Percentiles rank a stretch among this genome's conserved stretches.
phyloP scores from a whole-genome alignment of 2,113 vertebrate genomes.

The Cariama cristata region DNA sequence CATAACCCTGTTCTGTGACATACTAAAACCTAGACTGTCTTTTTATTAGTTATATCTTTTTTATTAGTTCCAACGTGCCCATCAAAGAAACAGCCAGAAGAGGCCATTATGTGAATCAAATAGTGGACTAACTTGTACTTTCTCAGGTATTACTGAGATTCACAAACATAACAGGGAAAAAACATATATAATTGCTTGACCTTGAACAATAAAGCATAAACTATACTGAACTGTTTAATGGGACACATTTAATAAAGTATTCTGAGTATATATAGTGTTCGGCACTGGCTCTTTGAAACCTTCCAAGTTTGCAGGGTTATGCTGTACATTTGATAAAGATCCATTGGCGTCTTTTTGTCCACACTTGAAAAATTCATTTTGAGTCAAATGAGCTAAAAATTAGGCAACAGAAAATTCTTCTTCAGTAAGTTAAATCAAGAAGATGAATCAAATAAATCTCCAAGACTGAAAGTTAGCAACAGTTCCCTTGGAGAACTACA shows the following conservation, averaged over 20 bases:
- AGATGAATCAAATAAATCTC: not conserved
- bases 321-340: not conserved
- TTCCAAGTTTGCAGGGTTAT: not conserved
- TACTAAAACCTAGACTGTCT: not conserved
- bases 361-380: not conserved
- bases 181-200: not conserved
- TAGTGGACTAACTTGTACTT: not conserved
- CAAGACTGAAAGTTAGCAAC: not conserved
- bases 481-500: not conserved
- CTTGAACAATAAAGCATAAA: not conserved
- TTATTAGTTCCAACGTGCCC: not conserved
- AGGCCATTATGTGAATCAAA: not conserved
- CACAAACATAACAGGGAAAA: not conserved
- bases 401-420: not conserved
- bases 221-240: not conserved
- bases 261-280: not conserved
- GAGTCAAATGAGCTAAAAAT: not conserved
- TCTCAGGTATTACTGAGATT: not conserved
- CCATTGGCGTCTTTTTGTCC: rapidly evolving
- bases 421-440: not conserved
- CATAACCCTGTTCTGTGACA: not conserved
- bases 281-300: not conserved
- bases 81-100: not conserved
- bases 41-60: not conserved
- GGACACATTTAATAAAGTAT: not conserved